Conservation (phyloP, 1,140 invertebrate genomes). For the Scylla paramamosain region DNA sequence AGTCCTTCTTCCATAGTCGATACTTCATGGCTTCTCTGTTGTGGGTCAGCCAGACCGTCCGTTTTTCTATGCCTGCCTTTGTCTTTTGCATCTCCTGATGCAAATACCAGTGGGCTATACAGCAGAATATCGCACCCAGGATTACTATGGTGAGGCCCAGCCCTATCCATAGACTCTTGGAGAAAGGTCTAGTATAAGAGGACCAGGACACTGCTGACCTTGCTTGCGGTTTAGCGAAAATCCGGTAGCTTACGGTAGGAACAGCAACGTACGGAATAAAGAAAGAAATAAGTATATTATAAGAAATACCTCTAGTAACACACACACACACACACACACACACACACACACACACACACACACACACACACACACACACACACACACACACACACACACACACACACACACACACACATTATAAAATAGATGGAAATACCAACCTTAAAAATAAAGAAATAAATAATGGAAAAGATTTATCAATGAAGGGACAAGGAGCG, state of each 20-base stretch:
- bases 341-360: not conserved
- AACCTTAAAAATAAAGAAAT: no score
- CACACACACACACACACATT: conserved; percentile 1
- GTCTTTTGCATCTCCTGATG: not conserved
- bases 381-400: conserved; percentile 52
- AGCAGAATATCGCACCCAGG: conserved; percentile 25
- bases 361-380: conserved; percentile 46
- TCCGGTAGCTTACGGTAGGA: conserved; percentile 65
- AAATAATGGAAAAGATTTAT: no score
- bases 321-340: not conserved
- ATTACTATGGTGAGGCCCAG: conserved; percentile 32
- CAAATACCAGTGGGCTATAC: conserved; percentile 43
- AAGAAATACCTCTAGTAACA: not conserved
- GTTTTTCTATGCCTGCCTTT: not conserved
- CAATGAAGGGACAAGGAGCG: no score
- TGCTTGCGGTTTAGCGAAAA: conserved; percentile 63
- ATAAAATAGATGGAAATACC: not conserved
- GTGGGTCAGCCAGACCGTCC: not conserved
- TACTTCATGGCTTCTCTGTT: not conserved
- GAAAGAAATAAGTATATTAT: not conserved
- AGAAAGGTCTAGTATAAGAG: conserved; percentile 72
- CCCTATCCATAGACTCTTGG: conserved; percentile 41
- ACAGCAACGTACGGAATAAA: not conserved
- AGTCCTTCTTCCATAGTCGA: conserved; percentile 54
- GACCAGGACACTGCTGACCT: conserved; percentile 57